Percentiles rank a stretch among this genome's conserved stretches.
Conservation (phyloP, 2,797 vertebrate genomes). For the Ceyx erithaca region DNA sequence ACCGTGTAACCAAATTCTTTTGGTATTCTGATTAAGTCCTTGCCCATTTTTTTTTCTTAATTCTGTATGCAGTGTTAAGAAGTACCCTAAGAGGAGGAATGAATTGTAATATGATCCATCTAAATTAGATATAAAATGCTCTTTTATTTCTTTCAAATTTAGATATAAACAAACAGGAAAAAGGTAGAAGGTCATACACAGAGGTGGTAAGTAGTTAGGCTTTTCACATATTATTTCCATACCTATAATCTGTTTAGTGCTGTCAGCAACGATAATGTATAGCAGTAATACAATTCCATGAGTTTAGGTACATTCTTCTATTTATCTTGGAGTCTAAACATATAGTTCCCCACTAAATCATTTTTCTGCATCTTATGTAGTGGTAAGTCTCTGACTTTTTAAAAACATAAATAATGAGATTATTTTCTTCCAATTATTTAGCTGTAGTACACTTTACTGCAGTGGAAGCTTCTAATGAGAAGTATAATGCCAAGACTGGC, state of each 20-base stretch:
- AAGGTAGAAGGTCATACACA: background rate
- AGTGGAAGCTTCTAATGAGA: background rate
- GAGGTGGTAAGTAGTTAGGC: background rate
- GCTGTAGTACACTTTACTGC: background rate
- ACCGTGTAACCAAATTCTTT: conserved; percentile 38
- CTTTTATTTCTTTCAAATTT: conserved; percentile 55
- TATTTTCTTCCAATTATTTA: conserved; percentile 25
- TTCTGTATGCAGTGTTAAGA: conserved; percentile 57
- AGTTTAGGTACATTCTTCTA: background rate
- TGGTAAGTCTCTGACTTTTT: background rate
- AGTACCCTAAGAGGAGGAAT: conserved; percentile 33
- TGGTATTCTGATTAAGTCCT: conserved; percentile 52
- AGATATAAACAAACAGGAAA: background rate
- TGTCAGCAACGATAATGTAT: background rate
- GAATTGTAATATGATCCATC: conserved; percentile 53
- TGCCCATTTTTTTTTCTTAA: conserved; percentile 42
- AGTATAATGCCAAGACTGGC: background rate
- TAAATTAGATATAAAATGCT: conserved; percentile 36
- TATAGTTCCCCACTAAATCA: background rate
- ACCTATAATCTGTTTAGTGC: background rate
- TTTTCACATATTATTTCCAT: conserved; percentile 13
- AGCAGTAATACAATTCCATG: background rate
- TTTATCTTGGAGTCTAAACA: background rate
- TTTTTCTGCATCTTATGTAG: background rate
- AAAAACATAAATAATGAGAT: background rate